phyloP scores from a whole-genome alignment of 2,113 vertebrate genomes.

The Oxygymnocypris stewartii region DNA sequence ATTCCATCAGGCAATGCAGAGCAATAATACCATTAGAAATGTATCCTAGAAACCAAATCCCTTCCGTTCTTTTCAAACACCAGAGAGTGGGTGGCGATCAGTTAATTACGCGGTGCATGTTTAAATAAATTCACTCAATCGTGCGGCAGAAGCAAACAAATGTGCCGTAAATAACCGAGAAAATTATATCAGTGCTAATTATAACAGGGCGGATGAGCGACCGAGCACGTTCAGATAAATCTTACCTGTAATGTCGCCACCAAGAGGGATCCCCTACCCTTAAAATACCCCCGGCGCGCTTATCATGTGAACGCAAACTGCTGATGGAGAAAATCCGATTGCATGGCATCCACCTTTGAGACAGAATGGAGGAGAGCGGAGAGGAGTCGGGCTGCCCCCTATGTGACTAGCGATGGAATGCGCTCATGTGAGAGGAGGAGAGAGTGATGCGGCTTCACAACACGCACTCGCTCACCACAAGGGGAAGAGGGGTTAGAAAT shows the following conservation, averaged over 20 bases:
- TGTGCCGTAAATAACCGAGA: neutral
- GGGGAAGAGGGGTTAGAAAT: neutral
- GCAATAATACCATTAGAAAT: neutral
- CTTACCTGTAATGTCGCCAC: conserved; percentile 38
- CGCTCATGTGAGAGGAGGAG: neutral
- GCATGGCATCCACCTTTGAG: conserved; percentile 30
- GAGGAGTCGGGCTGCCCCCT: neutral
- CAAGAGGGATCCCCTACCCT: conserved; percentile 16
- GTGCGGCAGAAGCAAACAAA: neutral
- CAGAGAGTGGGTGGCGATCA: neutral
- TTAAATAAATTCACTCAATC: neutral
- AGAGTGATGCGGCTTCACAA: conserved; percentile 7
- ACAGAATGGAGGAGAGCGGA: neutral
- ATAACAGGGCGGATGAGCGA: conserved; percentile 15
- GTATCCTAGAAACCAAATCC: neutral
- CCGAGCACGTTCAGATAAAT: conserved; percentile 18
- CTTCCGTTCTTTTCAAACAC: neutral
- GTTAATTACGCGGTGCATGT: neutral
- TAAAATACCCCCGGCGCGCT: neutral
- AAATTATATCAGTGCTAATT: conserved; percentile 7
- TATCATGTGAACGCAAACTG: conserved; percentile 6
- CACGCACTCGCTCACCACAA: neutral
- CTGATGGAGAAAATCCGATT: conserved; percentile 6
- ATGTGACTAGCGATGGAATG: conserved; percentile 33
- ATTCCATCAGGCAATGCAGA: conserved; percentile 11